phyloP scores from a whole-genome alignment of 1,140 invertebrate genomes.

The Parasteatoda tepidariorum region DNA sequence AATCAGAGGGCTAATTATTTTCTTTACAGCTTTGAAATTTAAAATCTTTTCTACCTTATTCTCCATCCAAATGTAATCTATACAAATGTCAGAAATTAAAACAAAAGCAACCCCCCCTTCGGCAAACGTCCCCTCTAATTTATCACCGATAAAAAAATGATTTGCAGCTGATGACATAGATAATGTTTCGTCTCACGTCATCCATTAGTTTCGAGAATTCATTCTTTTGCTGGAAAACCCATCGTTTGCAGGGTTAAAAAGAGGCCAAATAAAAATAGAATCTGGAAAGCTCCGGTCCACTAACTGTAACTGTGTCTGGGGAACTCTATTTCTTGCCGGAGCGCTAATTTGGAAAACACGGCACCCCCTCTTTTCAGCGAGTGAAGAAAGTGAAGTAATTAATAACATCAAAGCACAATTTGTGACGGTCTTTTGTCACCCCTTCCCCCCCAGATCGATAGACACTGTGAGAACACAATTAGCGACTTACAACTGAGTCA shows the following conservation, averaged over 20 bases:
- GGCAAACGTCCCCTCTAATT: no score
- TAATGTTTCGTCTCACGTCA: background rate
- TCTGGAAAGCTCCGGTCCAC: background rate
- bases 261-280: background rate
- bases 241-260: background rate
- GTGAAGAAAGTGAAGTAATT: constrained; percentile 47
- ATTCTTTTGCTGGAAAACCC: background rate
- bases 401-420: constrained; percentile 59
- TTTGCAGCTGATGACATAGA: no score
- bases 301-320: background rate
- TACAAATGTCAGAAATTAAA: no score
- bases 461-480: constrained; percentile 54
- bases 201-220: background rate
- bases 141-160: no score
- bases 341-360: background rate
- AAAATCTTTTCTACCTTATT: no score
- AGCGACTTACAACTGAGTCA: constrained; percentile 53
- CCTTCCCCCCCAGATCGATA: constrained; percentile 16
- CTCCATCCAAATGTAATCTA: no score
- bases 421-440: constrained; percentile 23
- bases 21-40: no score
- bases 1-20: no score
- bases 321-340: background rate
- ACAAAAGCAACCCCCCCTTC: no score
- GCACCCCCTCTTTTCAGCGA: background rate